Percentiles rank a stretch among this genome's conserved stretches.
Evolutionary conservation across 2,888 invertebrate genomes (phyloP).

Genomic region (Platycheirus rosarum): DNA sequence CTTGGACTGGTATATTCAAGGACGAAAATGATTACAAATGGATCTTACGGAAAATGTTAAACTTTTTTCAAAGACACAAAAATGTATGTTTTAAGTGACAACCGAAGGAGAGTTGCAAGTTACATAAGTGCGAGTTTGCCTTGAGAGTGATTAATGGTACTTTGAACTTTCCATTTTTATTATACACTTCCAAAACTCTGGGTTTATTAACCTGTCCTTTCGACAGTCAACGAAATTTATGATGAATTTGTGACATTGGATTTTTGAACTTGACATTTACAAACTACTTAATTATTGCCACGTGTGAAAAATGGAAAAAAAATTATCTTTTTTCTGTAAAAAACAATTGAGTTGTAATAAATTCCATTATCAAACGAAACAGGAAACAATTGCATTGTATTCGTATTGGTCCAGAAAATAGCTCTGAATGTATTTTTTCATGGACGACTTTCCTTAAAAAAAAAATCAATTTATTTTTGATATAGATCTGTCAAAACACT

Average conservation of each 20-base stretch:
- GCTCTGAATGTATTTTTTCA: too few species aligned
- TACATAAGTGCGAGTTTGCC: background rate
- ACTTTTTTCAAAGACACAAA: slow-evolving; percentile 29
- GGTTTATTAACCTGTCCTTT: background rate
- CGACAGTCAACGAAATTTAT: background rate
- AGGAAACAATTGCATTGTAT: too few species aligned
- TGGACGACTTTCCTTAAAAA: too few species aligned
- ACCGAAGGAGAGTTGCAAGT: slow-evolving; percentile 15
- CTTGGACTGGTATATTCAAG: slow-evolving; percentile 13
- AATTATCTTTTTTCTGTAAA: too few species aligned
- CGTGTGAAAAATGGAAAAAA: too few species aligned
- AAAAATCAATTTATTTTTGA: too few species aligned
- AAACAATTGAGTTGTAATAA: too few species aligned
- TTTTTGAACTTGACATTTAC: background rate
- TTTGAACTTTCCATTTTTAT: slow-evolving; percentile 19
- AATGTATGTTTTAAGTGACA: slow-evolving; percentile 8
- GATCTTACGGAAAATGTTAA: slow-evolving; percentile 13
- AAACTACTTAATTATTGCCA: background rate
- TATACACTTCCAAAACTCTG: slow-evolving; percentile 2
- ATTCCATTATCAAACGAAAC: too few species aligned
- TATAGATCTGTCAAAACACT: too few species aligned
- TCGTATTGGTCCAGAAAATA: too few species aligned
- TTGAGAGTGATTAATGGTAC: slow-evolving; percentile 14
- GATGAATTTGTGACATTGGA: background rate
- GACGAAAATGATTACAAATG: background rate